Conservation (phyloP, 2,113 vertebrate species). For the Seriola aureovittata region DNA sequence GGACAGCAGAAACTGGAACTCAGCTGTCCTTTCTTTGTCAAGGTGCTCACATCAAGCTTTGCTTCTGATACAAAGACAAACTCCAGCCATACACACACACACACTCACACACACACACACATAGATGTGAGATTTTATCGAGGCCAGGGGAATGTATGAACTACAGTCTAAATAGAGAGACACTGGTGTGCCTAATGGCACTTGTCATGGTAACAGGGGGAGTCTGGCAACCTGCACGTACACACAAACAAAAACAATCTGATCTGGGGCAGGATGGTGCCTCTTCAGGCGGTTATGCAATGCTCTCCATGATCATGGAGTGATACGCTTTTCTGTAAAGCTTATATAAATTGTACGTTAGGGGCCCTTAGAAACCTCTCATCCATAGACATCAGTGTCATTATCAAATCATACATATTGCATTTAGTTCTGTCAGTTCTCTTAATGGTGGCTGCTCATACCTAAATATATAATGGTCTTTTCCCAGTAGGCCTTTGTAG, state of each 20-base stretch:
- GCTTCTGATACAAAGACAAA: constrained; percentile 39
- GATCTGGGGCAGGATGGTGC: constrained; percentile 54
- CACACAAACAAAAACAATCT: constrained; percentile 70
- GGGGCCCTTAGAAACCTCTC: neutral
- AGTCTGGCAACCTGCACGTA: constrained; percentile 73
- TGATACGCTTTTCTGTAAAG: constrained; percentile 37
- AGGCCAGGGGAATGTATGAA: constrained; percentile 69
- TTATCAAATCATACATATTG: neutral
- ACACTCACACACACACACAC: constrained; percentile 49
- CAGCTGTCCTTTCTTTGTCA: constrained; percentile 36
- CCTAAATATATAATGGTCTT: neutral
- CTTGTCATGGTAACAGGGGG: constrained; percentile 52
- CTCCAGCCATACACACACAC: constrained; percentile 12
- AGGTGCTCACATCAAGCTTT: constrained; percentile 17
- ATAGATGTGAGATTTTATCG: constrained; percentile 76
- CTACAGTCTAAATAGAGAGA: constrained; percentile 61
- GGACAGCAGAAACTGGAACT: constrained; percentile 13
- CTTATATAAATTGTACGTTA: constrained; percentile 38
- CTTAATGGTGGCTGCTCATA: neutral
- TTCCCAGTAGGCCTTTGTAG: neutral
- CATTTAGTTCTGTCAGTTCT: neutral
- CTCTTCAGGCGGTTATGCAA: constrained; percentile 56
- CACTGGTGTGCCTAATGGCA: constrained; percentile 55
- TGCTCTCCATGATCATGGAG: constrained; percentile 33
- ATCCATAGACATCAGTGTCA: neutral